Evolutionary conservation across 2,113 vertebrate genomes (phyloP).

Genomic region (Pseudolaguvia tuberculata): DNA sequence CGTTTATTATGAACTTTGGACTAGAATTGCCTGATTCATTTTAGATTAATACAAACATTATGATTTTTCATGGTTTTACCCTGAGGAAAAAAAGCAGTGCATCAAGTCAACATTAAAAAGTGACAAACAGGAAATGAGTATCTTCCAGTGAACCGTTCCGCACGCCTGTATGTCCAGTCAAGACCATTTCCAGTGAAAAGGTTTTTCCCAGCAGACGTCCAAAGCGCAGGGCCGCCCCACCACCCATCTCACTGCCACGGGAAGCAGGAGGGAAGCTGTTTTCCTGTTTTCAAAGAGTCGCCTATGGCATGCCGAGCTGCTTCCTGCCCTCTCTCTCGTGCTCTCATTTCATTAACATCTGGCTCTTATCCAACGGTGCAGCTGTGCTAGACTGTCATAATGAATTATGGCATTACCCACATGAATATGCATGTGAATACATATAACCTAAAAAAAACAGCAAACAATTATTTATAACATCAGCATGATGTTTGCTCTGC

Average conservation of each 20-base stretch:
- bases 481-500: constrained; percentile 14
- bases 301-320: constrained; percentile 72
- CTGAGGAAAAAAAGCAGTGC: not conserved
- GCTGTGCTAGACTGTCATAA: constrained; percentile 47
- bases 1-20: not conserved
- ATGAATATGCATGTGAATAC: constrained; percentile 7
- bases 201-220: constrained; percentile 75
- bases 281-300: constrained; percentile 93
- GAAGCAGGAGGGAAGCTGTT: constrained; percentile 80
- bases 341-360: constrained; percentile 67
- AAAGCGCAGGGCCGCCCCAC: constrained; percentile 44
- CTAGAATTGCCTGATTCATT: not conserved
- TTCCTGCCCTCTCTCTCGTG: constrained; percentile 61
- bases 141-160: constrained; percentile 18
- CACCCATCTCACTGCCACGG: constrained; percentile 78
- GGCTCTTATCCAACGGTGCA: constrained; percentile 66
- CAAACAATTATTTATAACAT: not conserved
- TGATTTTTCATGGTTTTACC: not conserved
- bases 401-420: constrained; percentile 48
- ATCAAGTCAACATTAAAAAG: not conserved
- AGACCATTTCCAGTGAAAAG: constrained; percentile 60
- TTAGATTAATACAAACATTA: not conserved
- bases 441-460: not conserved
- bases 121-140: constrained; percentile 21
- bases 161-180: constrained; percentile 65